Conservation (phyloP, 2,888 invertebrate species). For the Nipponacmea schrenckii region DNA sequence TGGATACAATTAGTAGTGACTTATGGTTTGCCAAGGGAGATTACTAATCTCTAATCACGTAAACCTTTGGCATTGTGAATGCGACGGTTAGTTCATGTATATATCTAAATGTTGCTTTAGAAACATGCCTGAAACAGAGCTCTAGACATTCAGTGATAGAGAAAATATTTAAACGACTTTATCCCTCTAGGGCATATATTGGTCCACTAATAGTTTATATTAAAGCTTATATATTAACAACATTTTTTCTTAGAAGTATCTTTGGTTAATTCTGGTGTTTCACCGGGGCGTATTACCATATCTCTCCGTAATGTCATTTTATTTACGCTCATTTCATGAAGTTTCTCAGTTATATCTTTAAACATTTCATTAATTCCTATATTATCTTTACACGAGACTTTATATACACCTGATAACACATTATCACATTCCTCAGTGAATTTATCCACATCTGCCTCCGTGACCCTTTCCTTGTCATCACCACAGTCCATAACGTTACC, state of each 20-base stretch:
- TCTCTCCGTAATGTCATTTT: constrained; percentile 53
- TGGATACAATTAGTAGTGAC: too few relatives aligned
- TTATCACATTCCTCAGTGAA: constrained; percentile 90
- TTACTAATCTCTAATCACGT: too few relatives aligned
- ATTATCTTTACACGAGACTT: constrained; percentile 89
- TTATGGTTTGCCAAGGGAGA: too few relatives aligned
- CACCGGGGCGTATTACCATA: constrained; percentile 48
- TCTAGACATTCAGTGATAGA: too few relatives aligned
- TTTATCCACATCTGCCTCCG: constrained; percentile 86
- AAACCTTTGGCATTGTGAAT: too few relatives aligned
- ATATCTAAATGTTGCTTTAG: too few relatives aligned
- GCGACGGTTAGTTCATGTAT: too few relatives aligned
- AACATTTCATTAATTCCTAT: constrained; percentile 92
- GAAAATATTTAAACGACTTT: too few relatives aligned
- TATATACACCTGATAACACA: constrained; percentile 86
- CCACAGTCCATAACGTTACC: constrained; percentile 91
- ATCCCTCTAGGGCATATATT: too few relatives aligned
- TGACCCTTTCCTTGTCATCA: constrained; percentile 78
- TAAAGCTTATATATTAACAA: constrained; percentile 31
- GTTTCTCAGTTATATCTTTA: constrained; percentile 78
- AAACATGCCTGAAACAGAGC: too few relatives aligned
- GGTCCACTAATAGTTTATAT: too few relatives aligned
- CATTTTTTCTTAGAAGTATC: constrained; percentile 42
- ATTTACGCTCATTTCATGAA: constrained; percentile 49
- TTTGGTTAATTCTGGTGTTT: constrained; percentile 41